Evolutionary conservation across 2,888 invertebrate species (phyloP).

Genomic region (Melolontha melolontha): DNA sequence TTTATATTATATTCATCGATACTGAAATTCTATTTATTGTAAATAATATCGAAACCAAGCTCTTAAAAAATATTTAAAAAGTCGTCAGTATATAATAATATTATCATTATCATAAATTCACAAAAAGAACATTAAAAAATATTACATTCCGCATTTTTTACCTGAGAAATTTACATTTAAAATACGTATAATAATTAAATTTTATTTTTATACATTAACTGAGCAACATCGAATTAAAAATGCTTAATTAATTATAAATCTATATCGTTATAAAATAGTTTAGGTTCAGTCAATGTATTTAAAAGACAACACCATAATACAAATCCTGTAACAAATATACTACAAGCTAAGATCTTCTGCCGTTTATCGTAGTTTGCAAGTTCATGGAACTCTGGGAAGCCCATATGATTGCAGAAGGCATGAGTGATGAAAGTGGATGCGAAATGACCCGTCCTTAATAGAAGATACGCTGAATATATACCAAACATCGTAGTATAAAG

Average conservation of each 20-base stretch:
- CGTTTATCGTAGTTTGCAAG: conserved; percentile 69
- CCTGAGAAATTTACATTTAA: too few relatives aligned
- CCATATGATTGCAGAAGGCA: conserved; percentile 97
- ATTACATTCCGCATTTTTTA: too few relatives aligned
- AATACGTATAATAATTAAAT: too few relatives aligned
- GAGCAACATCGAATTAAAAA: conserved; percentile 3
- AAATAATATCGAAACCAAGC: too few relatives aligned
- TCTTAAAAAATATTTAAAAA: too few relatives aligned
- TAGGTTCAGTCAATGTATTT: conserved; percentile 79
- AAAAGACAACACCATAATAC: conserved; percentile 82
- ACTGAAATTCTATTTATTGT: too few relatives aligned
- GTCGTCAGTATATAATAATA: too few relatives aligned
- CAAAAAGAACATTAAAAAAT: too few relatives aligned
- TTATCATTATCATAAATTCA: too few relatives aligned
- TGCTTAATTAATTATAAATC: conserved; percentile 17
- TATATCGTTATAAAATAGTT: conserved; percentile 58
- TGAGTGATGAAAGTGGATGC: conserved; percentile 90
- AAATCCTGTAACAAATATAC: conserved; percentile 81
- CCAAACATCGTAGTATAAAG: conserved; percentile 93
- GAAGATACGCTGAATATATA: conserved; percentile 92
- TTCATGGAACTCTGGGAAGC: conserved; percentile 89
- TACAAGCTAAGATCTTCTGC: conserved; percentile 73
- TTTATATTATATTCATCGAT: too few relatives aligned
- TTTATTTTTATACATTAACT: too few relatives aligned
- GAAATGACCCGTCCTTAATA: conserved; percentile 91